Percentiles rank a stretch among this genome's conserved stretches.
phyloP scores from a whole-genome alignment of 2,113 vertebrate species.

The Xenotilapia leptura region DNA sequence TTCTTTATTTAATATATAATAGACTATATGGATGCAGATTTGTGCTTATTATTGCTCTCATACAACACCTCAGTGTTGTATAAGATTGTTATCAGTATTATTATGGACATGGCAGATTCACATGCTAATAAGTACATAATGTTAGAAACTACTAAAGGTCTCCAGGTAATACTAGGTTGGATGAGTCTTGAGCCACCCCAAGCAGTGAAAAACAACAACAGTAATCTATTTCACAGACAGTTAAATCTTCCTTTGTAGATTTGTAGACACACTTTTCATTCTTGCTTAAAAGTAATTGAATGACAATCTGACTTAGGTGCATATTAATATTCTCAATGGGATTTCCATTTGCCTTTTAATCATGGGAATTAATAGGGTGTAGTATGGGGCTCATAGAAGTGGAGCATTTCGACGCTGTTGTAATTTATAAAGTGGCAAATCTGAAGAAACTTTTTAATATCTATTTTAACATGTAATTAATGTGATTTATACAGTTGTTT shows the following conservation, averaged over 20 bases:
- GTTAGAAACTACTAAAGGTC: not conserved
- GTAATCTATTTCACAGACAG: conserved; percentile 22
- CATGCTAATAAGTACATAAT: not conserved
- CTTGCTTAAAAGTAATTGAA: conserved; percentile 21
- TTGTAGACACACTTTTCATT: conserved; percentile 20
- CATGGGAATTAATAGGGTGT: conserved; percentile 32
- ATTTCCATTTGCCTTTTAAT: conserved; percentile 44
- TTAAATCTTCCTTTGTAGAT: conserved; percentile 5
- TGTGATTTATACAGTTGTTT: not conserved
- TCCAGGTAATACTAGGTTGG: not conserved
- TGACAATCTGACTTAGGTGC: conserved; percentile 40
- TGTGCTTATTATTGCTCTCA: not conserved
- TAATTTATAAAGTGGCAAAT: not conserved
- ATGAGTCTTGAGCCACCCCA: not conserved
- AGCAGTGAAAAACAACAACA: not conserved
- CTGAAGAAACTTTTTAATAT: not conserved
- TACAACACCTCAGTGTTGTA: not conserved
- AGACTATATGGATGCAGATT: not conserved
- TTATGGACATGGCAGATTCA: not conserved
- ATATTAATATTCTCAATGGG: conserved; percentile 35
- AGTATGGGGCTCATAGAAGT: not conserved
- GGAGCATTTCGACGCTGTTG: not conserved
- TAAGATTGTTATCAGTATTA: not conserved
- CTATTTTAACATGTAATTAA: not conserved
- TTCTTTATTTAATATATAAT: not conserved